Conservation (phyloP, 2,113 vertebrate genomes). For the Nibea coibor region DNA sequence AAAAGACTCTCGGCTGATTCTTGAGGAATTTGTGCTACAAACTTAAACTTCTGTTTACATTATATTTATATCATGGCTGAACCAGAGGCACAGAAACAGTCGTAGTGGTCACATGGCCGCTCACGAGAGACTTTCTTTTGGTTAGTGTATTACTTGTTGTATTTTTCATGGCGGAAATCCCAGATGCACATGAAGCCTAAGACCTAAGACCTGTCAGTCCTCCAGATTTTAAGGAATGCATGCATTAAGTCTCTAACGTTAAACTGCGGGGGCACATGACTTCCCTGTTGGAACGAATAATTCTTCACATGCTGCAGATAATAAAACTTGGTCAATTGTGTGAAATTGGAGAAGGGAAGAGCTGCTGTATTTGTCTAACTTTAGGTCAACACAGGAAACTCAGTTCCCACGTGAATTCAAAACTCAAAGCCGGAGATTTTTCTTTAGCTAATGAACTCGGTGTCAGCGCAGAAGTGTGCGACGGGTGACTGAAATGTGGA, state of each 20-base stretch:
- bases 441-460: not conserved
- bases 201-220: not conserved
- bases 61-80: not conserved
- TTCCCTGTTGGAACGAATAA: not conserved
- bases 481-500: not conserved
- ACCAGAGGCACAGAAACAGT: not conserved
- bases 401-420: conserved; percentile 60
- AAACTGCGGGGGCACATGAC: not conserved
- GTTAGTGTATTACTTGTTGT: not conserved
- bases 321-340: not conserved
- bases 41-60: not conserved
- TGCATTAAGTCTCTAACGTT: not conserved
- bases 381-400: conserved; percentile 78
- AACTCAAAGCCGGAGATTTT: not conserved
- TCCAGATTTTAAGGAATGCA: not conserved
- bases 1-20: not conserved
- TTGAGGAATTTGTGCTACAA: not conserved
- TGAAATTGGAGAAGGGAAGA: conserved; percentile 14
- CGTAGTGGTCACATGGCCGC: not conserved
- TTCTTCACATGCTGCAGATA: conserved; percentile 15
- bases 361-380: conserved; percentile 37
- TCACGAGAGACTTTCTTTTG: not conserved
- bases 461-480: not conserved
- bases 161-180: conserved; percentile 10
- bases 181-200: conserved; percentile 3